Base-by-base conservation (phyloP, 2,888 invertebrate species). In the Arge pagana region DNA sequence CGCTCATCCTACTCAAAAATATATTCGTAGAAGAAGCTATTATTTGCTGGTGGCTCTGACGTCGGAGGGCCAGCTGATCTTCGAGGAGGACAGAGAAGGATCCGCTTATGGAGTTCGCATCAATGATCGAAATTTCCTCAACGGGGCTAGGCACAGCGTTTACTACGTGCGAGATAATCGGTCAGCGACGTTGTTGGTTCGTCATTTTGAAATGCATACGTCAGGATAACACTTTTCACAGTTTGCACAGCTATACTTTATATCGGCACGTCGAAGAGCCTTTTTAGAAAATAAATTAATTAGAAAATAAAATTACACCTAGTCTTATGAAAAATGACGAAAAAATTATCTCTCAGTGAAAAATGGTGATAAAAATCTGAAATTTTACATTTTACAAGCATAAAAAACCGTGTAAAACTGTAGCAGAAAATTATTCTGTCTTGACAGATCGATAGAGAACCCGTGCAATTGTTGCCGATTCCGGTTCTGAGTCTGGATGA, bases 81-180 rank as follows among this genome's bases (percentile, higher is more conserved):
- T 94, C 64, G 90, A 92, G 77, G 93, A 94, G 77, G 90, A 93
- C 67, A 82, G 90, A 24, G 91, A 92, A 70, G 87, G 87, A 5
- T 80, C 82, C 10, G 85, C 86, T 1, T 87, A 82, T 63, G 90
- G 89, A 1, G 88, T 89, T 1, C 86, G 87, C 64, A 83, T 92
- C 11, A 84, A 85, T 61, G 88, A 88, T 57, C 83, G 90, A 62
- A 89, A 87, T 71, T 93, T 93, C 74, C 80, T 92, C 1, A 93
- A 93, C 67, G 90, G 88, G 23, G 87, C 87, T 1, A 79, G 91
- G 42, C 91, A 91, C 70, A 90, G 90, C 19, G 86, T 94, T 61
- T 83, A 81, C 65, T 86, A 85, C 60, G 71, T 70, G 48, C 81
- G 93, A 54, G 83, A 85, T 58, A 85, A 85, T 4, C 85, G 88